phyloP scores from a whole-genome alignment of 1,140 invertebrate species.

The Rhysida immarginata region DNA sequence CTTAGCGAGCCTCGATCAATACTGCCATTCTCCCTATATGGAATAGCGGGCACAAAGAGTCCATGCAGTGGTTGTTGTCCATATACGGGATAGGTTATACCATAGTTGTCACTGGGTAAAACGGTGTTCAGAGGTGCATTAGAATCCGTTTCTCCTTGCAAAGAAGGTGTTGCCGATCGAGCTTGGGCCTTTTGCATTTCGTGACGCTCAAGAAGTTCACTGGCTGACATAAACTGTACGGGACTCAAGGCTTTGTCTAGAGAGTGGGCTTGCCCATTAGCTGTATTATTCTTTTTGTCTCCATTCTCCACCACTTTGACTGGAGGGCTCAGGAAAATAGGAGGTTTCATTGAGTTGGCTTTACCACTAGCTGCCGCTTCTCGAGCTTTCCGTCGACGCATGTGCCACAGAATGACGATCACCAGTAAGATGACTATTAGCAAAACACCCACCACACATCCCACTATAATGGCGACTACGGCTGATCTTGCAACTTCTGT shows the following conservation, averaged over 20 bases:
- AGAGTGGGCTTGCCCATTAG: not conserved
- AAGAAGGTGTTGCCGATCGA: not conserved
- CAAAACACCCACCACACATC: not conserved
- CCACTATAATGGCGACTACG: not conserved
- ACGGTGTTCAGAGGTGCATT: not conserved
- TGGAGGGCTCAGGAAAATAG: no score
- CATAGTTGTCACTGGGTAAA: not conserved
- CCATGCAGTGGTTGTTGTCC: not conserved
- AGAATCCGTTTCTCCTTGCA: not conserved
- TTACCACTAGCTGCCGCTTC: not conserved
- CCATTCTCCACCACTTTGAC: no score
- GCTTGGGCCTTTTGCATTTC: not conserved
- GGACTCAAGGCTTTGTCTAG: not conserved
- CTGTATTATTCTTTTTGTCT: no score
- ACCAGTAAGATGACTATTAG: not conserved
- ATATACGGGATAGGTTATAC: not conserved
- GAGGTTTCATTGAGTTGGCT: no score
- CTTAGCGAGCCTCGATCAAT: not conserved
- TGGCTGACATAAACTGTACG: slow-evolving; percentile 3
- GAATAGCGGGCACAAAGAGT: no score
- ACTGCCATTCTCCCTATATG: no score
- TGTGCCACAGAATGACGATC: not conserved
- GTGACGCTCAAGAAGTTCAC: not conserved
- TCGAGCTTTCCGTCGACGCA: not conserved
- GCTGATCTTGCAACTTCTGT: not conserved